Evolutionary conservation across 1,140 invertebrate genomes (phyloP).

Genomic region (Tetraneura akinire): DNA sequence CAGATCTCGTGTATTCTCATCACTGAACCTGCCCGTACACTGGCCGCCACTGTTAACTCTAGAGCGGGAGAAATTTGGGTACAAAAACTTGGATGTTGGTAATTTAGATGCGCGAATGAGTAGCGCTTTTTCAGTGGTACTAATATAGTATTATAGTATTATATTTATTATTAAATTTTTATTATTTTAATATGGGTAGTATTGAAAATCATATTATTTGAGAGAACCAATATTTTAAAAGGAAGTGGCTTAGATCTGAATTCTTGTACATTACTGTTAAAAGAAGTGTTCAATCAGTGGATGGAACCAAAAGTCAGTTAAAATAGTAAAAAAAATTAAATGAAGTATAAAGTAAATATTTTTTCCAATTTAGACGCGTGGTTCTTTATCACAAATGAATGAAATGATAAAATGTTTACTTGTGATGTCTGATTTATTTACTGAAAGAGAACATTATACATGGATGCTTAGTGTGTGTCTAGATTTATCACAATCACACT

Average conservation of each 20-base stretch:
- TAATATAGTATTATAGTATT: no score
- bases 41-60: no score
- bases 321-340: no score
- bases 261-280: slow-evolving; percentile 82
- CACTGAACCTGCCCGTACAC: no score
- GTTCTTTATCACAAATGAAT: slow-evolving; percentile 66
- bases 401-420: slow-evolving; percentile 70
- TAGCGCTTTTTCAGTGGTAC: no score
- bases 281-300: slow-evolving; percentile 81
- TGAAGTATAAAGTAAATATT: no score
- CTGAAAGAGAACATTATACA: slow-evolving; percentile 69
- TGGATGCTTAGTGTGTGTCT: slow-evolving; percentile 74
- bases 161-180: neutral
- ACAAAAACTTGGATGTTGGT: no score
- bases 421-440: slow-evolving; percentile 72
- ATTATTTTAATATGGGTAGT: neutral
- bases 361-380: no score
- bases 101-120: no score
- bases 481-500: slow-evolving; percentile 67
- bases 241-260: slow-evolving; percentile 69
- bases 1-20: no score
- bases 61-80: no score
- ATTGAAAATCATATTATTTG: neutral
- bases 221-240: slow-evolving; percentile 32
- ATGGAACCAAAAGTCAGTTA: slow-evolving; percentile 61